Evolutionary conservation across 2,888 invertebrate genomes (phyloP).

Genomic region (Torymus aiolomorphi): DNA sequence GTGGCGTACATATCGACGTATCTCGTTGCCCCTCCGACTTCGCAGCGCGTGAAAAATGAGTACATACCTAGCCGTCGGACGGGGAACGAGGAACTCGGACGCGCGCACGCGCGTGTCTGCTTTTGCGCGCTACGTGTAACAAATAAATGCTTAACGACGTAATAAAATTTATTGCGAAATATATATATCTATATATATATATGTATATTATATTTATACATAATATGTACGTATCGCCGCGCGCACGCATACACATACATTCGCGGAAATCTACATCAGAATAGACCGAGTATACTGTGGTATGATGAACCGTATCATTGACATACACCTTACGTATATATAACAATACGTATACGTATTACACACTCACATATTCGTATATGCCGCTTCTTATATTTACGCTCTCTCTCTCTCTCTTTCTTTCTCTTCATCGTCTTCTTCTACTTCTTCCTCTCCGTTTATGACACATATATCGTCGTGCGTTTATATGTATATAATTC

Average conservation of each 20-base stretch:
- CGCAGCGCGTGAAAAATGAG: too few species aligned
- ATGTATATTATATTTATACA: too few species aligned
- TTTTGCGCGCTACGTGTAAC: not conserved
- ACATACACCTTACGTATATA: too few species aligned
- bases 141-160: slow-evolving; percentile 20
- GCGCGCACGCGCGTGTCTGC: not conserved
- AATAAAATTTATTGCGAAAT: slow-evolving; percentile 49
- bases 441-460: slow-evolving; percentile 19
- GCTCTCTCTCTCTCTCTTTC: too few species aligned
- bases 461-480: slow-evolving; percentile 46
- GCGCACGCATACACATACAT: not conserved
- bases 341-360: too few species aligned
- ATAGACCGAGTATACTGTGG: slow-evolving; percentile 30
- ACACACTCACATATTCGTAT: too few species aligned
- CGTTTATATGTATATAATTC: slow-evolving; percentile 47
- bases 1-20: too few species aligned
- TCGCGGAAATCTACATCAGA: slow-evolving; percentile 36
- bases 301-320: slow-evolving; percentile 20
- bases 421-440: not conserved
- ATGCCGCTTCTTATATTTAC: too few species aligned
- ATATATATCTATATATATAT: slow-evolving; percentile 1
- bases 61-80: too few species aligned
- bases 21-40: too few species aligned
- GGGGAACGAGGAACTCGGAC: too few species aligned
- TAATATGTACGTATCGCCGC: not conserved